Evolutionary conservation across 2,113 vertebrate genomes (phyloP).

Genomic region (Anhinga anhinga): DNA sequence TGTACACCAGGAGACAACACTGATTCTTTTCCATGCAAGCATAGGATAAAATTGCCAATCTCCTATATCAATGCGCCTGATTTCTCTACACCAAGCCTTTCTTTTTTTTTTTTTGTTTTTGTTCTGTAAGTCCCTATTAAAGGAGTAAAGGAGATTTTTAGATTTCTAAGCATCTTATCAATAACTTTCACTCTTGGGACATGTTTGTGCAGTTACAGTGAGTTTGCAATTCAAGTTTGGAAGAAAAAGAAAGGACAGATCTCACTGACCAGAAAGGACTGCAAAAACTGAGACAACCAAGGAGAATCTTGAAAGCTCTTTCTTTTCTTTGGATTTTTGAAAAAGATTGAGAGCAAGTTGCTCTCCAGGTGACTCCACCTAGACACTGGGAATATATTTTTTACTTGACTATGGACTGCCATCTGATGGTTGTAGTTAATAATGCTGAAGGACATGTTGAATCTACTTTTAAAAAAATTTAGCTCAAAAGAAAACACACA

Average conservation of each 20-base stretch:
- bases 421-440: conserved; percentile 25
- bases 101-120: background rate
- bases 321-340: background rate
- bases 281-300: background rate
- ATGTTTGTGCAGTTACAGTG: background rate
- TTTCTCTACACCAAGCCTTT: background rate
- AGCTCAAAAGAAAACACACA: background rate
- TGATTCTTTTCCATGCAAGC: background rate
- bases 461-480: background rate
- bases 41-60: background rate
- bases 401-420: conserved; percentile 15
- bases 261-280: background rate
- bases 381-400: background rate
- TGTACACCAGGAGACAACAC: background rate
- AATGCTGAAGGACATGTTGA: background rate
- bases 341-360: background rate
- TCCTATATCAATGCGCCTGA: background rate
- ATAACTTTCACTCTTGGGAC: background rate
- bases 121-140: background rate
- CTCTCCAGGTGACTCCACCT: rapidly evolving
- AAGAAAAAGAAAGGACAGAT: background rate
- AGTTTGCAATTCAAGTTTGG: background rate
- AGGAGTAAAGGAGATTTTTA: background rate
- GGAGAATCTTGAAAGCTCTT: background rate
- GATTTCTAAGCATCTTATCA: background rate